Percentiles rank a stretch among this genome's conserved stretches.
Conservation (phyloP, 2,113 vertebrate genomes). For the Damaliscus lunatus region DNA sequence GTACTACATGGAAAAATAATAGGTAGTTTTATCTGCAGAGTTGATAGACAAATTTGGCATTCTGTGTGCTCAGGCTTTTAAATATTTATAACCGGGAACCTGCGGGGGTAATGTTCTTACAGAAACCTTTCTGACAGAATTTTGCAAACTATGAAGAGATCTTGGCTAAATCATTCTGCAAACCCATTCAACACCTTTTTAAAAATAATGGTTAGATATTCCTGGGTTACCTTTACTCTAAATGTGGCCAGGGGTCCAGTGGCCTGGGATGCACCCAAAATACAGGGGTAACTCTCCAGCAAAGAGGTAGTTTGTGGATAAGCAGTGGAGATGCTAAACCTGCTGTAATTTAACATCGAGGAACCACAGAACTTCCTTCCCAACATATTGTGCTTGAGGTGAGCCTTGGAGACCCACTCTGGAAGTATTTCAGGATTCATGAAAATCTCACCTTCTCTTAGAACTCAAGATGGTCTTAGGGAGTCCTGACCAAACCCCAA, state of each 20-base stretch:
- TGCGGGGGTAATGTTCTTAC: neutral
- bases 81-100: constrained; percentile 40
- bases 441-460: neutral
- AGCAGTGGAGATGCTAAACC: neutral
- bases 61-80: constrained; percentile 13
- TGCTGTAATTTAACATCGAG: neutral
- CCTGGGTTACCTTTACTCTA: neutral
- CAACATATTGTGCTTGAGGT: neutral
- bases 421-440: neutral
- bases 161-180: neutral
- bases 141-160: neutral
- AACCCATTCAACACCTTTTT: neutral
- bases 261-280: neutral
- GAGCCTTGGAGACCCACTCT: neutral
- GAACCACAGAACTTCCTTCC: neutral
- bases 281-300: neutral
- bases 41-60: constrained; percentile 37
- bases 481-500: neutral
- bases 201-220: neutral
- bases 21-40: neutral
- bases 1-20: neutral
- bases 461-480: neutral
- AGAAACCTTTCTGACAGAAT: neutral
- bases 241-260: neutral
- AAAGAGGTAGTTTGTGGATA: neutral